These are phyloP conservation scores for Malurus elegans DNA, from an alignment of 2,113 vertebrate genomes.

Conservation along the genomic window DNA sequence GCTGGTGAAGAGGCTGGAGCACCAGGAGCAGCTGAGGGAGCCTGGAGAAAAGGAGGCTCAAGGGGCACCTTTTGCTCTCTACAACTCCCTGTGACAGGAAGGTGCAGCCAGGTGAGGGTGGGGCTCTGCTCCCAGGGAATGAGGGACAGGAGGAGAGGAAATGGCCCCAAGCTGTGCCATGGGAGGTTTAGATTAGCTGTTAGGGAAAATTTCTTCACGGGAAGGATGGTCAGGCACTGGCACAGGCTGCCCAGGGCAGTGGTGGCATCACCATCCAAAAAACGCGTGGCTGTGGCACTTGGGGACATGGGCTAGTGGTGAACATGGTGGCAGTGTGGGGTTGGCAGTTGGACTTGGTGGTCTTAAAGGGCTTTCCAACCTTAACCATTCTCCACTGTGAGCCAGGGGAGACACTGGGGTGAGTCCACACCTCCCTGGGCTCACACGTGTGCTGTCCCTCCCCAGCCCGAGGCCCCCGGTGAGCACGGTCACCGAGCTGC, in stretches of 20 bases:
- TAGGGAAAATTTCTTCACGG: background rate
- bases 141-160: background rate
- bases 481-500: background rate
- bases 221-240: background rate
- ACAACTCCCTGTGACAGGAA: background rate
- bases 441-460: background rate
- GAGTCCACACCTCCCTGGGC: background rate
- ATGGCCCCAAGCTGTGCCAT: background rate
- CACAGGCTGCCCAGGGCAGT: background rate
- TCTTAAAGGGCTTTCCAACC: background rate
- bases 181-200: background rate
- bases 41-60: background rate
- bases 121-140: background rate
- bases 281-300: background rate
- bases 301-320: background rate
- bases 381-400: background rate
- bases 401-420: background rate
- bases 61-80: background rate
- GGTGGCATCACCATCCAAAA: background rate
- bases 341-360: too few species aligned
- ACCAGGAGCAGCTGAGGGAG: accelerated
- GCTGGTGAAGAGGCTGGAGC: background rate
- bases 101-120: accelerated
- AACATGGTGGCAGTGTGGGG: background rate
- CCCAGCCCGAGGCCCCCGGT: background rate